These are phyloP conservation scores for Esox masquinongy DNA, from an alignment of 2,797 vertebrate genomes.

Conservation along the genomic window DNA sequence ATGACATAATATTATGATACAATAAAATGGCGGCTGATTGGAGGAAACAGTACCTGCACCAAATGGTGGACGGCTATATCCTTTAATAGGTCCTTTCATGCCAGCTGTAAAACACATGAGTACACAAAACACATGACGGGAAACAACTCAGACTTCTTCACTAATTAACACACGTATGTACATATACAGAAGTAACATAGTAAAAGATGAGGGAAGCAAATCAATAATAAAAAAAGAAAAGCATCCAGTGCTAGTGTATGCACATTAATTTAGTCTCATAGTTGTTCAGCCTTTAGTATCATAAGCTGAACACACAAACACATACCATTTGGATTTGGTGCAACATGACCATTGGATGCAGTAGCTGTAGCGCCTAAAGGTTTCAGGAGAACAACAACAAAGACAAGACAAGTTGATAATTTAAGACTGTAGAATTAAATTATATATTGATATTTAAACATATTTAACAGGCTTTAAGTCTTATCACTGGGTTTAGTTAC, in stretches of 20 bases:
- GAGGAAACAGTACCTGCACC: slow-evolving; percentile 42
- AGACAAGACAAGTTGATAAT: no score
- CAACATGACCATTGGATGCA: slow-evolving; percentile 26
- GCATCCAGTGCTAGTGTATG: neutral
- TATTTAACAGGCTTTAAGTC: neutral
- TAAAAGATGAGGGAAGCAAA: neutral
- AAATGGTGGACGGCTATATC: slow-evolving; percentile 48
- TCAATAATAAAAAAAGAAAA: neutral
- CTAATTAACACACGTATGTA: neutral
- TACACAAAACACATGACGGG: neutral
- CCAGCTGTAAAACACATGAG: slow-evolving; percentile 31
- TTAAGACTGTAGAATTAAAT: neutral
- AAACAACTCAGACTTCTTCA: neutral
- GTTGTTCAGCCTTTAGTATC: no score
- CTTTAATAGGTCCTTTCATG: slow-evolving; percentile 55
- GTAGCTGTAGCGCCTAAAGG: slow-evolving; percentile 42
- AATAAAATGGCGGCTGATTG: neutral
- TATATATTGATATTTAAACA: neutral
- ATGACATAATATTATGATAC: neutral
- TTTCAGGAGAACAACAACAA: neutral
- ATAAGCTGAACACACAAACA: neutral
- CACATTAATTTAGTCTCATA: neutral
- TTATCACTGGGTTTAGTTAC: slow-evolving; percentile 33
- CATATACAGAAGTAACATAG: neutral
- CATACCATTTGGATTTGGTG: slow-evolving; percentile 43